A percentile compares a stretch with the other conserved stretches of the same genome.
Conservation (phyloP, 2,888 invertebrate genomes). For the Eustalomyia histrio region DNA sequence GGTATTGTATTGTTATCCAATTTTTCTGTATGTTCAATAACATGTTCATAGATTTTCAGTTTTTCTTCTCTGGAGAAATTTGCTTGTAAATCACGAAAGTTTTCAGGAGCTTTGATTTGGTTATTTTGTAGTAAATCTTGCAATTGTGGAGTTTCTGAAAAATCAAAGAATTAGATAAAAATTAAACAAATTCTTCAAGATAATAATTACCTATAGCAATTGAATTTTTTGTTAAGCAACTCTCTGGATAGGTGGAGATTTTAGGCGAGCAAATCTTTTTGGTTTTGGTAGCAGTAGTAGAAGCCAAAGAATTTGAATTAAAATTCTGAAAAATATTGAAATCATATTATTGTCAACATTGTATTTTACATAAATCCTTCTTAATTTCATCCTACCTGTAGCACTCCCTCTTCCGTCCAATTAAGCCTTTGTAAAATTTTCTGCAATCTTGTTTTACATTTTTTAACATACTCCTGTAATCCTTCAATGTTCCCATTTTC, state of each 20-base stretch:
- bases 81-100: conserved; percentile 72
- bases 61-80: conserved; percentile 71
- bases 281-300: not conserved
- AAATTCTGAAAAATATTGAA: conserved; percentile 53
- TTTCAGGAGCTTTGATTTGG: conserved; percentile 63
- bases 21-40: conserved; percentile 69
- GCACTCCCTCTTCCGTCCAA: conserved; percentile 71
- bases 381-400: conserved; percentile 65
- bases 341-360: too few relatives aligned
- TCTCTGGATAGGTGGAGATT: conserved; percentile 65
- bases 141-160: conserved; percentile 51
- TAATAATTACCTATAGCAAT: conserved; percentile 66
- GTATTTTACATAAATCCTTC: too few relatives aligned
- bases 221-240: conserved; percentile 66
- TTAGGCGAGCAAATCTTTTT: not conserved
- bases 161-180: not conserved
- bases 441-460: conserved; percentile 66
- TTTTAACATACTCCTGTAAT: conserved; percentile 60
- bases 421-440: conserved; percentile 68
- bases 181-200: not conserved
- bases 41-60: conserved; percentile 73
- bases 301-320: conserved; percentile 53
- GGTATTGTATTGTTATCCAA: conserved; percentile 67
- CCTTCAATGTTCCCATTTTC: not conserved
- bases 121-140: conserved; percentile 65